Percentiles rank a stretch among this genome's conserved stretches.
These are phyloP conservation scores for Cladorhizidae sp. DNA, from an alignment of 37 sponge, comb jelly and placozoan species.

Conservation along the genomic window DNA sequence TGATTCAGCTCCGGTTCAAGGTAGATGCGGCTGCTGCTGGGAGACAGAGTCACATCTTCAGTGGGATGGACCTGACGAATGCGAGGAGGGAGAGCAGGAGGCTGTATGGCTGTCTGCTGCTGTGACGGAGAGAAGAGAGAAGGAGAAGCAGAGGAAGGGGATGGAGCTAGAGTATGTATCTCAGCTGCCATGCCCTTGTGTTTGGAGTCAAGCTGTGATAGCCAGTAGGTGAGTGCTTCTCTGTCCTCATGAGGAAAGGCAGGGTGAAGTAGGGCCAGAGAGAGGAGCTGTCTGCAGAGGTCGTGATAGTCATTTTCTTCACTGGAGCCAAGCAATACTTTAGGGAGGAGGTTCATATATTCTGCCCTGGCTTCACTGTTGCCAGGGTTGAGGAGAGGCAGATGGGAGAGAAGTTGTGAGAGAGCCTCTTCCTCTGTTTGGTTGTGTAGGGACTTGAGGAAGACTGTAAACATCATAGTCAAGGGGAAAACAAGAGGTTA, in stretches of 20 bases:
- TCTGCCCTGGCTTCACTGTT: slow-evolving; percentile 66
- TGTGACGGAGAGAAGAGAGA: background rate
- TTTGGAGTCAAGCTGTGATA: slow-evolving; percentile 72
- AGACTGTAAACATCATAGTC: slow-evolving; percentile 46
- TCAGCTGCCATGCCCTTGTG: slow-evolving; percentile 18
- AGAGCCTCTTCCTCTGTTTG: slow-evolving; percentile 66
- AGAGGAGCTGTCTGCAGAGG: slow-evolving; percentile 88
- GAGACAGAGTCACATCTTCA: background rate
- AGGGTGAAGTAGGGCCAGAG: slow-evolving; percentile 88
- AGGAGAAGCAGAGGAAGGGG: background rate
- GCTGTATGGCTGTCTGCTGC: background rate
- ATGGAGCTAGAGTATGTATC: background rate
- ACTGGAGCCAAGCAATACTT: slow-evolving; percentile 67
- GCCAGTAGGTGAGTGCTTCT: slow-evolving; percentile 76
- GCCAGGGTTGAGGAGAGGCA: slow-evolving; percentile 86
- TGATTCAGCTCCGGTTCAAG: slow-evolving; percentile 14
- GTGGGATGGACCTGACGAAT: slow-evolving; percentile 19
- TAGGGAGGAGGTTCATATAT: slow-evolving; percentile 90
- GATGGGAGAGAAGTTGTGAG: slow-evolving; percentile 58
- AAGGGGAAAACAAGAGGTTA: no score
- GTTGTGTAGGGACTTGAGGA: slow-evolving; percentile 66
- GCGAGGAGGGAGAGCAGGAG: slow-evolving; percentile 14
- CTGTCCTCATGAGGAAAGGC: slow-evolving; percentile 88
- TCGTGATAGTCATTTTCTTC: slow-evolving; percentile 74
- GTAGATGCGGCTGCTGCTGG: slow-evolving; percentile 15